phyloP scores from a whole-genome alignment of 2,888 invertebrate genomes.

The Stenotaenia linearis region DNA sequence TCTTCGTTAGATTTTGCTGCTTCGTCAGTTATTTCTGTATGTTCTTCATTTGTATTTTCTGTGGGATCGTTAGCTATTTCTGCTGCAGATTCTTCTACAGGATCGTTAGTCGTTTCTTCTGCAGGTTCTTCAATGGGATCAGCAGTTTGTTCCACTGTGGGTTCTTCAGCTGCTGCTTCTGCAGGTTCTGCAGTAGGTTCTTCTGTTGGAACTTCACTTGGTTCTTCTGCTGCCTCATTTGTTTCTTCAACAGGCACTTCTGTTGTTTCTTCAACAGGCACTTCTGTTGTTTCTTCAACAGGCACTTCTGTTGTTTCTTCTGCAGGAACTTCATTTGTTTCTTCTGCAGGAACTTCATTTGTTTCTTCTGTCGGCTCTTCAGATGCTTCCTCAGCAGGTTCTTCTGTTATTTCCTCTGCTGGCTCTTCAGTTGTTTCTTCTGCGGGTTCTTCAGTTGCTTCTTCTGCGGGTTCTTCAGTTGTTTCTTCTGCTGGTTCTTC shows the following conservation, averaged over 20 bases:
- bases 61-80: not conserved
- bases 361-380: not conserved
- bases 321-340: not conserved
- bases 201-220: not conserved
- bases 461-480: constrained; percentile 34
- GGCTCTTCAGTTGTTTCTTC: not conserved
- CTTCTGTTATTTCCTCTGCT: not conserved
- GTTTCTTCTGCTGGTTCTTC: constrained; percentile 27
- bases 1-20: not conserved
- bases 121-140: constrained; percentile 33
- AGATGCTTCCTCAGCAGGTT: not conserved
- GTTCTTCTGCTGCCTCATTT: not conserved
- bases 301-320: not conserved
- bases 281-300: constrained; percentile 29
- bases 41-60: not conserved
- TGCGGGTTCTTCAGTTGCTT: constrained; percentile 35
- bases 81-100: constrained; percentile 38
- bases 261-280: not conserved
- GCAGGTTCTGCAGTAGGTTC: not conserved
- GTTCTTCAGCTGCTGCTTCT: constrained; percentile 1
- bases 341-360: not conserved
- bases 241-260: too few species aligned
- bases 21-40: not conserved
- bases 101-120: not conserved
- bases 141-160: constrained; percentile 17